Conservation (phyloP, 2,797 vertebrate genomes). For the Phataginus tetradactyla region DNA sequence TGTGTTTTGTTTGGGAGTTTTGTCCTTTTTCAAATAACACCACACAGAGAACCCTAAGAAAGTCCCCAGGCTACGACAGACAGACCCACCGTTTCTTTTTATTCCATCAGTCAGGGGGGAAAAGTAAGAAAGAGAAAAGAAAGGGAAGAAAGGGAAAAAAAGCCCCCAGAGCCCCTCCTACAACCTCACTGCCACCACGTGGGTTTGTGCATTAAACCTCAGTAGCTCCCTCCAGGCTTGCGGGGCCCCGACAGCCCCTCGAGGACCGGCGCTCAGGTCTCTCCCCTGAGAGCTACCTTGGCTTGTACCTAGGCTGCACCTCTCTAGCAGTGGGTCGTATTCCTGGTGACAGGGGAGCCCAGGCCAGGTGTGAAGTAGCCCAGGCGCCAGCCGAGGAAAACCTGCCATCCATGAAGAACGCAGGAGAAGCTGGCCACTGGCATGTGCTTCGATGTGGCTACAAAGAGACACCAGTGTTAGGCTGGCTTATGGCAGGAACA, state of each 20-base stretch:
- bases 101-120: slow-evolving; percentile 45
- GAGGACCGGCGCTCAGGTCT: slow-evolving; percentile 56
- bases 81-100: slow-evolving; percentile 57
- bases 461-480: not conserved
- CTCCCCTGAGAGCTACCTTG: not conserved
- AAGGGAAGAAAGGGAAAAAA: slow-evolving; percentile 42
- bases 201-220: slow-evolving; percentile 83
- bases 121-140: slow-evolving; percentile 45
- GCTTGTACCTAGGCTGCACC: not conserved
- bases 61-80: not conserved
- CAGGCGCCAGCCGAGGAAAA: not conserved
- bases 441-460: not conserved
- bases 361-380: not conserved
- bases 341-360: not conserved
- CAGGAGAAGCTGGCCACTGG: not conserved
- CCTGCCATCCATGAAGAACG: not conserved
- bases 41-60: slow-evolving; percentile 76
- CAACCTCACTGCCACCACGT: slow-evolving; percentile 79
- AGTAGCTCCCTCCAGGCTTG: slow-evolving; percentile 81
- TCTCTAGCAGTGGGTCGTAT: not conserved
- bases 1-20: slow-evolving; percentile 77
- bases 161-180: not conserved
- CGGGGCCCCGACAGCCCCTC: slow-evolving; percentile 1
- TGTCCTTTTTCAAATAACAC: slow-evolving; percentile 76
- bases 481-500: not conserved